Conservation (phyloP, 2,888 invertebrate genomes). For the Pantelozetes paolii region DNA sequence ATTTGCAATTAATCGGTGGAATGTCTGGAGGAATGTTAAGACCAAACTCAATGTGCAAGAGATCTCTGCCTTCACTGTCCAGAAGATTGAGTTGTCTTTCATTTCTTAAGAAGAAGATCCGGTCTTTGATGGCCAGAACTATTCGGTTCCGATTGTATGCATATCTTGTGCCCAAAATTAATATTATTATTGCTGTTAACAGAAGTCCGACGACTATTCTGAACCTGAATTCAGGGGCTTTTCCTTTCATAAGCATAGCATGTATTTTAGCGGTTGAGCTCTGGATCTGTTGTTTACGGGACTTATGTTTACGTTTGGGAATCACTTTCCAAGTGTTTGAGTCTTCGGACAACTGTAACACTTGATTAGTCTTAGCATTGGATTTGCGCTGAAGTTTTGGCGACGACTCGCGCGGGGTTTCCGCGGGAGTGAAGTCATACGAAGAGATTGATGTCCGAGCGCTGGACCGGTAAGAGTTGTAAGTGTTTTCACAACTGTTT, state of each 20-base stretch:
- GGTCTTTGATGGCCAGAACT: slow-evolving; percentile 44
- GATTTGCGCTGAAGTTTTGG: slow-evolving; percentile 13
- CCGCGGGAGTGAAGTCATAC: slow-evolving; percentile 23
- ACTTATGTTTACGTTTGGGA: not conserved
- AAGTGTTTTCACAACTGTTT: slow-evolving; percentile 8
- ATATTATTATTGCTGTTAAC: slow-evolving; percentile 44
- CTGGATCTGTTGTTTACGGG: slow-evolving; percentile 16
- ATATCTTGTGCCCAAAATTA: slow-evolving; percentile 46
- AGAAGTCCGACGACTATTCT: slow-evolving; percentile 45
- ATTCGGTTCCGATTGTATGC: slow-evolving; percentile 45
- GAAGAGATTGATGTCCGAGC: slow-evolving; percentile 22
- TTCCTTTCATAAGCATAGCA: slow-evolving; percentile 44
- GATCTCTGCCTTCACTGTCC: slow-evolving; percentile 43
- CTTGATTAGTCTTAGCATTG: not conserved
- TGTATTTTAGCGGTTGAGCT: slow-evolving; percentile 34
- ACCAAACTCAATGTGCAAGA: slow-evolving; percentile 45
- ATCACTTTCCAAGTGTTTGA: slow-evolving; percentile 36
- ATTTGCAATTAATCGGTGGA: slow-evolving; percentile 46
- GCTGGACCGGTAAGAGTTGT: not conserved
- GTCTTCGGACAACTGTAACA: slow-evolving; percentile 38
- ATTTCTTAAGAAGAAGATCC: slow-evolving; percentile 45
- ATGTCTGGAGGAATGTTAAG: slow-evolving; percentile 46
- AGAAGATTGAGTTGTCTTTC: slow-evolving; percentile 44
- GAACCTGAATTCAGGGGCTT: slow-evolving; percentile 47
- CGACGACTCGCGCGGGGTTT: not conserved